Evolutionary conservation across 2,113 vertebrate genomes (phyloP), one percentile per base, ranked within the genome.

Genomic region (Amia ocellicauda): DNA sequence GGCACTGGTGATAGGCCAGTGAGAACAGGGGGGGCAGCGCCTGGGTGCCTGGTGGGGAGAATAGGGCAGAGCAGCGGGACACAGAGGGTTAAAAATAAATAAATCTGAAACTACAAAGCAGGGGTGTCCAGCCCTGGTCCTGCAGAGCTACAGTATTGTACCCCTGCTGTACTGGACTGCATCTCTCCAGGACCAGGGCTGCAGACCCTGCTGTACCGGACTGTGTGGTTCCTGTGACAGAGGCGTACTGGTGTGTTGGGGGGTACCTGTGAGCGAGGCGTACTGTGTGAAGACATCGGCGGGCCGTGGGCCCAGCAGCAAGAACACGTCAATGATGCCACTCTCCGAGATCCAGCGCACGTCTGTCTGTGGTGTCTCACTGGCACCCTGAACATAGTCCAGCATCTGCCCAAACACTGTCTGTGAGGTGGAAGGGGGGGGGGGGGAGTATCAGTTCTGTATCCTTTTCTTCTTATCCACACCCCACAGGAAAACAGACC

Each of bases 331-430:
- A 0, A 98, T 87, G 63, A 98, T 86, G 22, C 95, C 95, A 0
- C 91, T 98, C 77, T 98, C 95, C 0, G 95, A 98, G 75, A 97
- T 93, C 95, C 95, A 98, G 53, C 87, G 94, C 2, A 98, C 88
- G 1, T 97, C 93, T 0, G 94, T 97, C 82, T 97, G 94, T 0
- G 95, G 93, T 0, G 83, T 91, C 69, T 97, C 94, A 23, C 89
- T 93, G 0, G 91, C 91, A 0, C 93, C 92, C 68, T 95, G 93
- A 60, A 97, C 89, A 43, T 93, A 97, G 74, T 94, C 93, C 49
- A 94, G 74, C 88, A 94, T 91, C 80, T 97, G 93, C 4, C 92
- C 93, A 66, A 96, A 93, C 29, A 96, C 86, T 3, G 95, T 97
- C 95, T 97, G 80, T 1, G 69, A 2, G 20, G 7, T 7, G 24